Conservation (phyloP, 2,888 invertebrate species). For the Melanostoma mellinum region DNA sequence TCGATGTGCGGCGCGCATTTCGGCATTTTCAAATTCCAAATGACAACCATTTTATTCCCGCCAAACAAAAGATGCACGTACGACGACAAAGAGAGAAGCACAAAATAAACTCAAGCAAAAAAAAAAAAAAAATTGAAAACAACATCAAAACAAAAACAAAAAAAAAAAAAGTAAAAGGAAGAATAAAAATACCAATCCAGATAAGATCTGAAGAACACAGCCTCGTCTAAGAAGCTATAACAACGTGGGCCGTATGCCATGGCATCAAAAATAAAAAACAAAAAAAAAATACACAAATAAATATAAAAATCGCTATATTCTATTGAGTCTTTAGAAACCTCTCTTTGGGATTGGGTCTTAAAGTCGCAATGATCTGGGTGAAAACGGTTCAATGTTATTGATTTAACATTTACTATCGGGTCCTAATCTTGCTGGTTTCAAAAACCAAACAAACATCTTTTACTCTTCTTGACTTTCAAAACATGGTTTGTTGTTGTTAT, state of each 20-base stretch:
- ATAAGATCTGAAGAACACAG: slow-evolving; percentile 58
- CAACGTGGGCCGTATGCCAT: slow-evolving; percentile 24
- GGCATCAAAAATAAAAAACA: slow-evolving; percentile 25
- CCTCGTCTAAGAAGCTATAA: slow-evolving; percentile 41
- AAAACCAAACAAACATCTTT: slow-evolving; percentile 58
- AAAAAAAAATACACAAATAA: slow-evolving; percentile 14
- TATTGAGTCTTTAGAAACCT: slow-evolving; percentile 18
- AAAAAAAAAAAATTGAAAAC: slow-evolving; percentile 23
- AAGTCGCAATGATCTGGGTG: slow-evolving; percentile 23
- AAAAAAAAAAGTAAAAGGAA: slow-evolving; percentile 11
- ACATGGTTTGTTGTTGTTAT: slow-evolving; percentile 46
- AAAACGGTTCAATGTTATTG: slow-evolving; percentile 65
- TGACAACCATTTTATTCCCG: slow-evolving; percentile 66
- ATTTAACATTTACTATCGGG: slow-evolving; percentile 67
- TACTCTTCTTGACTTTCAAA: slow-evolving; percentile 25
- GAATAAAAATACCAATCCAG: slow-evolving; percentile 49
- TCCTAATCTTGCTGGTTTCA: slow-evolving; percentile 60
- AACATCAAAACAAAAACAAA: slow-evolving; percentile 22
- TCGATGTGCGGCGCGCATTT: slow-evolving; percentile 64
- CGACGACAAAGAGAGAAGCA: slow-evolving; percentile 3
- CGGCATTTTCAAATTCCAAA: slow-evolving; percentile 59
- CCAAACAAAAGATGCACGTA: slow-evolving; percentile 53
- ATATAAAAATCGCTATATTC: slow-evolving; percentile 36
- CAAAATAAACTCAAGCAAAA: slow-evolving; percentile 7
- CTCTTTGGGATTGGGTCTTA: slow-evolving; percentile 15